Base-by-base conservation (phyloP, 1,140 invertebrate genomes). In the Trachymyrmex septentrionalis region DNA sequence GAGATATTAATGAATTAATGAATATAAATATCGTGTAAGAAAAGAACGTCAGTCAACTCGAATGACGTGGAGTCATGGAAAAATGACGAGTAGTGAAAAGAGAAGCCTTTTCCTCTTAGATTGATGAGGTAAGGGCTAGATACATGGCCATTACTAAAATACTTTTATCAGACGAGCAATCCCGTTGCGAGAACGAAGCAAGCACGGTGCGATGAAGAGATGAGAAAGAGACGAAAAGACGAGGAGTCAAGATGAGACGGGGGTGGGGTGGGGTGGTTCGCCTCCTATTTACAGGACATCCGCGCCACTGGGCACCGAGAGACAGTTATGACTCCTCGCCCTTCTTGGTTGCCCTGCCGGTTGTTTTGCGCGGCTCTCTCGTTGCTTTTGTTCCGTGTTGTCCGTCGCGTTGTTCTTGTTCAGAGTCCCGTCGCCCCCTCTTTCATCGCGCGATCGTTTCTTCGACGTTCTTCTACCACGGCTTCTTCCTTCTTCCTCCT, bases 251-350 rank as follows among this genome's bases (percentile, higher is more conserved):
- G 30, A 2, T 44, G 50, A 16, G 71, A 6, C 10, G 30, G 59
- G 48, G 24, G 78, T 14, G 69, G 48, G 24, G 78, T 14, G 69
- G 67, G 27, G 67, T 19, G 21, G n/a, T n/a, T 86, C 55, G 53
- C 55, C 76, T 86, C 78, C 86, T 92, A 91, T 91, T 93, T 86
- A 89, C 92, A 92, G 92, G 92, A 93, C 92, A 92, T 93, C 93
- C 92, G 92, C 92, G 93, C 92, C 92, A 93, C 91, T 92, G 89
- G 93, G 72, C 91, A 93, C 92, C 92, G 87, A 92, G 87, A 92
- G 92, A 92, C 92, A 93, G 93, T 93, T 93, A 93, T 93, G 92
- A 93, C 91, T 93, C 91, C 72, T 92, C 87, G 87, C 90, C 88
- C 87, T 88, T 84, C 77, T 92, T 87, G 85, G 86, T n/a, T n/a